Base-by-base conservation (phyloP, 2,113 vertebrate species). In the Boleophthalmus pectinirostris region DNA sequence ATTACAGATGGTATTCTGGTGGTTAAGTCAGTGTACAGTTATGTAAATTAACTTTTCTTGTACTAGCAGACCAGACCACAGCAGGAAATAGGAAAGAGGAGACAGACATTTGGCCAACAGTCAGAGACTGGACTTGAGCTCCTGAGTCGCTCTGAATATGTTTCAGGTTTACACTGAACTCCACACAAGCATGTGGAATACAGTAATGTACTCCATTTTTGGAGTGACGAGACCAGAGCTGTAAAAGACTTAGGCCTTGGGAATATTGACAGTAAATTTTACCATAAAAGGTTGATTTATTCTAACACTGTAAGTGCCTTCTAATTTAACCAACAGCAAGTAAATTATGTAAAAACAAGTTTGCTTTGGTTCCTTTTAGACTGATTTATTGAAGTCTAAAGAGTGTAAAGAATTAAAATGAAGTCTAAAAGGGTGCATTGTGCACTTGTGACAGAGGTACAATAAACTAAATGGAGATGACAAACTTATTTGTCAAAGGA, bases 391-490 rank as follows among this genome's bases (percentile, higher is more conserved):
- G 58, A 61, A 78, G 72, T 83, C 68, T 78, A 70, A 74, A 69
- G 69, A 68, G 68, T 69, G 61, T 49, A 29, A n/a, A 23, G 49
- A 11, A 49, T 63, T 46, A 47, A 46, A 43, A 23, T 79, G 65
- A 29, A 46, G 13, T 25, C 61, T 63, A 21, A 64, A 45, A 69
- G 51, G 66, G 58, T 23, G 65, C n/a, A 57, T 66, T 57, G 33
- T n/a, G 18, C n/a, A 21, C n/a, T 16, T 20, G 66, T 79, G 70
- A 70, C 33, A 69, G 53, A 70, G 25, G 58, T 61, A 54, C 53
- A 64, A 24, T 66, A 14, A 43, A 78, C 82, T 75, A 88, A 85
- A 80, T 67, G 54, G 51, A 75, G 69, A 79, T 80, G 85, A 85
- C 87, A 87, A 82, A 82, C 64, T 35, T 70, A 24, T 73, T 70